Conservation (phyloP, 2,797 vertebrate genomes). For the Loriculus beryllinus region DNA sequence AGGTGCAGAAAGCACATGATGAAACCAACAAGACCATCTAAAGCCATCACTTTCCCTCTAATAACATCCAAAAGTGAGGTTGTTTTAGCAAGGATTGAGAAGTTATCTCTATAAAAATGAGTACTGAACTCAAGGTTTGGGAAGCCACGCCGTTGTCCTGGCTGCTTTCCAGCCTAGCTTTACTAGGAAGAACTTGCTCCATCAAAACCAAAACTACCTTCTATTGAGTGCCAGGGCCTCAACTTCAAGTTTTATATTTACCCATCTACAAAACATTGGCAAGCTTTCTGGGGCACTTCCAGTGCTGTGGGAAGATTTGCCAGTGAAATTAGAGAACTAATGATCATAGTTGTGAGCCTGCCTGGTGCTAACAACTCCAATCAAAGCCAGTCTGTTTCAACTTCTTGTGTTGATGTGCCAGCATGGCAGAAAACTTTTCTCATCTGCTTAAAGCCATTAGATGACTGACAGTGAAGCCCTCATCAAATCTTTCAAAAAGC, state of each 20-base stretch:
- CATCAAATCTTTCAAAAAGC: background rate
- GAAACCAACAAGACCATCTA: background rate
- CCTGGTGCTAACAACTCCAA: conserved; percentile 22
- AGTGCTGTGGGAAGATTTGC: background rate
- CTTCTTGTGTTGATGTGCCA: conserved; percentile 17
- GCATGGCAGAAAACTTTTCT: background rate
- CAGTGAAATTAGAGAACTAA: conserved; percentile 41
- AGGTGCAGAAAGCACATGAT: background rate
- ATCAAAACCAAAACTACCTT: background rate
- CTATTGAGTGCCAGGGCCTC: background rate
- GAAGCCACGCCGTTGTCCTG: background rate
- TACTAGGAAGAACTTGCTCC: background rate
- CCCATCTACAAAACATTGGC: background rate
- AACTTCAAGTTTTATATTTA: background rate
- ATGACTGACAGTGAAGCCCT: background rate
- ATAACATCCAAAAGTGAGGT: background rate
- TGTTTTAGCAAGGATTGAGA: background rate
- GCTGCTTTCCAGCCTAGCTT: background rate
- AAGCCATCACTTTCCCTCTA: background rate
- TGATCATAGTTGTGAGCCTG: background rate
- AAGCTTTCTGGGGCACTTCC: conserved; percentile 11
- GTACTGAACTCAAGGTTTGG: background rate
- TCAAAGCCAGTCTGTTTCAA: conserved; percentile 25
- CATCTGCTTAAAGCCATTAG: background rate
- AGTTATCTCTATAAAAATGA: background rate